A percentile compares a stretch with the other conserved stretches of the same genome.
phyloP scores from a whole-genome alignment of 35 echinoderm and acorn worm species.

The Lytechinus variegatus region DNA sequence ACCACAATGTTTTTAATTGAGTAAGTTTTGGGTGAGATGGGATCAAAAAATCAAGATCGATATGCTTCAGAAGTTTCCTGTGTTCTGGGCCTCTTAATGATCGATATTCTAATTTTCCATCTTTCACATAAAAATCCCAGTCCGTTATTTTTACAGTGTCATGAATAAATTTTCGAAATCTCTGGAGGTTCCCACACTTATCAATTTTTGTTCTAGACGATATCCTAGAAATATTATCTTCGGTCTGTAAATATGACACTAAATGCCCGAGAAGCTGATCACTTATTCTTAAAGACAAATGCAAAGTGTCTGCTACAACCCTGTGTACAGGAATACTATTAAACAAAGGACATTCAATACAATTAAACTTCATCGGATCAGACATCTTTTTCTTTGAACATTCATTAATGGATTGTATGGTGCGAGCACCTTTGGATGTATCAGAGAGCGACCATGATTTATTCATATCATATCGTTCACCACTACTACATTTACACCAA shows the following conservation, averaged over 20 bases:
- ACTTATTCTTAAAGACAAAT: conserved; percentile 65
- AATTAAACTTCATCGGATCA: conserved; percentile 41
- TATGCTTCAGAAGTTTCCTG: too few relatives aligned
- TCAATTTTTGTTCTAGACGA: not conserved
- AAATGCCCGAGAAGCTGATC: conserved; percentile 61
- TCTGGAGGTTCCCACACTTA: not conserved
- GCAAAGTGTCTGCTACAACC: conserved; percentile 55
- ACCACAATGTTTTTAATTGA: conserved; percentile 63
- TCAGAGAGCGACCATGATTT: conserved; percentile 59
- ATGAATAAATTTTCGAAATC: too few relatives aligned
- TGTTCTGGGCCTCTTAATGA: too few relatives aligned
- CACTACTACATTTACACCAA: conserved; percentile 68
- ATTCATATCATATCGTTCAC: conserved; percentile 54
- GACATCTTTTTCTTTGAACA: not conserved
- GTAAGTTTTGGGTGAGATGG: conserved; percentile 67
- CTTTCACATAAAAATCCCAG: too few relatives aligned
- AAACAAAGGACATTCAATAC: conserved; percentile 58
- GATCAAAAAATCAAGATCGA: conserved; percentile 13
- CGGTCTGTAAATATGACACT: conserved; percentile 28
- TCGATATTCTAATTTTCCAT: too few relatives aligned
- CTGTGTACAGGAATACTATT: conserved; percentile 14
- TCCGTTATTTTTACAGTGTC: too few relatives aligned
- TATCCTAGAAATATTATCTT: conserved; percentile 50
- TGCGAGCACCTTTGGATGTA: conserved; percentile 38
- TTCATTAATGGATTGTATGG: conserved; percentile 57